Evolutionary conservation across 2,113 vertebrate species (phyloP), one percentile per base, ranked within the genome.

Genomic region (Harpagus bidentatus): DNA sequence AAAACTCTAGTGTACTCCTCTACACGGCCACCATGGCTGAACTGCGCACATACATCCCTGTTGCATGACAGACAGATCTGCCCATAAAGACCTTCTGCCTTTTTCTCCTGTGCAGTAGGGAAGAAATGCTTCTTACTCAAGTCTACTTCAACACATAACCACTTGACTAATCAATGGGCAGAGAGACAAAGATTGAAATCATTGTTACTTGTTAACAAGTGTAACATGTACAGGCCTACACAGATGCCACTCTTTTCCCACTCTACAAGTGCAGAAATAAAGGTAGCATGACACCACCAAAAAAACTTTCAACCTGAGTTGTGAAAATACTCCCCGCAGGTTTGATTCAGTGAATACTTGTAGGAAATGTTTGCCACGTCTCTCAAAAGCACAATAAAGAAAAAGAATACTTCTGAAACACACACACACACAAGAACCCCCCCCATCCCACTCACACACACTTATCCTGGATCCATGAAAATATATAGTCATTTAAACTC

Each of bases 341-440:
- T 91, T 81, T 94, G 59, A 73, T 45, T 66, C 12, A n/a, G 31
- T 58, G 62, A 80, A 53, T 48, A 40, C 29, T 80, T 82, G 28
- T 0, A 73, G 31, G 13, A 78, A 42, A 81, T 19, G 17, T 70
- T 86, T 62, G 32, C 23, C 36, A 38, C 0, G 0, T 74, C 29
- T 86, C 69, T 96, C 52, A 70, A 62, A 93, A 89, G 47, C 56
- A n/a, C 52, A 67, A 43, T 23, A 55, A 66, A 84, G 70, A 34
- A 76, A 79, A 88, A 76, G 8, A 26, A 34, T 22, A 13, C 10
- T 78, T 83, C 23, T 84, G 42, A 86, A 84, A 70, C 1, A 2
- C 6, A 2, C 6, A 14, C 2, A 17, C 12, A 40, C 38, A 40
- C 3, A 76, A 70, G 12, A 48, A 11, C 4, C 10, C 50, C 50